These are phyloP conservation scores for Epizoanthus rinbou DNA, from an alignment of 92 coral and sea anemone genomes.

Conservation along the genomic window DNA sequence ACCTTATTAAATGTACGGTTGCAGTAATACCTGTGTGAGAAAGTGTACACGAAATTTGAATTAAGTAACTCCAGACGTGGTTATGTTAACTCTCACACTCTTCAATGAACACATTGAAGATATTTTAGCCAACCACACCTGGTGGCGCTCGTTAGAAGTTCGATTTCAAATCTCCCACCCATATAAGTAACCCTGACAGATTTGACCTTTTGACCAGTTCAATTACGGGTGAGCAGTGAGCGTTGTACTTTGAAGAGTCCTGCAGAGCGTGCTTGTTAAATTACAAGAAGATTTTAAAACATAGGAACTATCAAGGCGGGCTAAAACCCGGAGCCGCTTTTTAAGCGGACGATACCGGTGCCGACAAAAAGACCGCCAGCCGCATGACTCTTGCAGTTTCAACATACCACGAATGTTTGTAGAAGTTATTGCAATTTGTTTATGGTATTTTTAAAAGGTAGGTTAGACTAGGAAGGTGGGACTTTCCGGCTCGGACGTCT, in stretches of 20 bases:
- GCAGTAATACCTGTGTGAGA: slow-evolving; percentile 8
- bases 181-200: background rate
- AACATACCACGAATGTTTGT: background rate
- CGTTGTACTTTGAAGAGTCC: background rate
- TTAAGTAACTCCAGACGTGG: background rate
- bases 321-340: background rate
- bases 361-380: slow-evolving; percentile 34
- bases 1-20: background rate
- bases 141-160: background rate
- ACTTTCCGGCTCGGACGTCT: slow-evolving; percentile 30
- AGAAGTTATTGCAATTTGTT: background rate
- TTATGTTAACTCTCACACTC: background rate
- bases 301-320: slow-evolving; percentile 3
- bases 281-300: background rate
- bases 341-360: background rate
- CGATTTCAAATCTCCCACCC: slow-evolving; percentile 7
- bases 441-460: background rate
- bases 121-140: background rate
- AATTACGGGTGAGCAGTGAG: background rate
- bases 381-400: background rate
- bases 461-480: slow-evolving; percentile 8
- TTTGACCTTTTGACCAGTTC: slow-evolving; percentile 28
- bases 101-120: background rate
- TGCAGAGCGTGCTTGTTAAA: background rate
- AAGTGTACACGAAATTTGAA: slow-evolving; percentile 5